Evolutionary conservation across 2,888 invertebrate species (phyloP).

Genomic region (Tenodera sinensis): DNA sequence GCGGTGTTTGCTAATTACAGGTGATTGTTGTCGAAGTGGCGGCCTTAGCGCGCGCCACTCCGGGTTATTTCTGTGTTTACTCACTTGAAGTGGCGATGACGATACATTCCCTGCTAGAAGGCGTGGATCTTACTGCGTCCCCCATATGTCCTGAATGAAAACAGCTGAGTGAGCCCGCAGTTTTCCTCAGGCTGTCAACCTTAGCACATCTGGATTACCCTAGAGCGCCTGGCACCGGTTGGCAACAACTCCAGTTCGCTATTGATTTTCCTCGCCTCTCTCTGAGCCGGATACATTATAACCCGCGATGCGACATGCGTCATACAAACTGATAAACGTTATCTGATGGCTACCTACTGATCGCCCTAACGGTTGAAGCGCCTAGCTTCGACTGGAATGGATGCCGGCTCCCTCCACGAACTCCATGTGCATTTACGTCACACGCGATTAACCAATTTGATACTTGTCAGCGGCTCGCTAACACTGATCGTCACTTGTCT

Average conservation of each 20-base stretch:
- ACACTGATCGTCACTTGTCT: not conserved
- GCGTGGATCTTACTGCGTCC: not conserved
- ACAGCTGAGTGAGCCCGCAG: not conserved
- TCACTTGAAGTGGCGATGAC: not conserved
- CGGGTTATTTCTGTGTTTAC: not conserved
- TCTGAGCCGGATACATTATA: not conserved
- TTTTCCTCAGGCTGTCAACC: not conserved
- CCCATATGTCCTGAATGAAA: not conserved
- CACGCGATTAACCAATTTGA: not conserved
- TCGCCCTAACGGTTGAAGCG: not conserved
- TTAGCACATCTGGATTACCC: not conserved
- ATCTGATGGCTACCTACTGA: not conserved
- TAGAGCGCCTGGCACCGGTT: not conserved
- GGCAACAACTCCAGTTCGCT: not conserved
- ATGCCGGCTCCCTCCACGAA: not conserved
- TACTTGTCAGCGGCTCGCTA: not conserved
- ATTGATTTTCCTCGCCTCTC: not conserved
- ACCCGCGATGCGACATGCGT: not conserved
- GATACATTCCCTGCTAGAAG: not conserved
- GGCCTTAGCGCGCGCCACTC: too few species aligned
- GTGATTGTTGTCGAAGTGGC: too few species aligned
- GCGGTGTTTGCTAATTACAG: too few species aligned
- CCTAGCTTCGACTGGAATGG: not conserved
- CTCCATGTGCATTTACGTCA: not conserved
- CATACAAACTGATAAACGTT: not conserved